These are phyloP conservation scores for Synanthedon formicaeformis DNA, from an alignment of 2,888 invertebrate genomes.

Conservation along the genomic window DNA sequence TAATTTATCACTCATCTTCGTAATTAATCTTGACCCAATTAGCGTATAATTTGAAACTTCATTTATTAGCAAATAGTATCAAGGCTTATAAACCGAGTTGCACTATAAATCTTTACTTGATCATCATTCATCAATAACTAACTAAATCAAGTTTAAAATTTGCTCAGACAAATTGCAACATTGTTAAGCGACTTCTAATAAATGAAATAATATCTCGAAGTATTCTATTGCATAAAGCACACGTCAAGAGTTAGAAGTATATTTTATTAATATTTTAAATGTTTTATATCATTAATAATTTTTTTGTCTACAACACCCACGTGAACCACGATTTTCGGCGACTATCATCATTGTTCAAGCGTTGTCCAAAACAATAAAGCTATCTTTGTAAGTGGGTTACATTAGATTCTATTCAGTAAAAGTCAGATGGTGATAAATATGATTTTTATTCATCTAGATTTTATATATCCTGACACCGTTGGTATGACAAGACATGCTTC, in stretches of 20 bases:
- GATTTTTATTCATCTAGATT: too few relatives aligned
- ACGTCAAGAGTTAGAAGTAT: constrained; percentile 9
- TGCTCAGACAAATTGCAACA: constrained; percentile 9
- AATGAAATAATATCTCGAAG: constrained; percentile 4
- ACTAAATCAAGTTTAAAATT: constrained; percentile 6
- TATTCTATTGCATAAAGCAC: constrained; percentile 10
- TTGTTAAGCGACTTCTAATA: constrained; percentile 4
- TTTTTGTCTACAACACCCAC: constrained; percentile 20
- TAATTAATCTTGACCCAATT: not conserved
- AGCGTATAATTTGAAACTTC: not conserved
- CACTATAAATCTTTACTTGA: not conserved
- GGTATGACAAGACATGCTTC: too few relatives aligned
- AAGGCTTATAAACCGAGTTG: not conserved
- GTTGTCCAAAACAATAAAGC: too few relatives aligned
- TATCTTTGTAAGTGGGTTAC: too few relatives aligned
- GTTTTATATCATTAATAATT: constrained; percentile 15
- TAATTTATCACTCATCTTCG: not conserved
- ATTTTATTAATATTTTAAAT: not conserved
- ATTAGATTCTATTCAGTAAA: too few relatives aligned
- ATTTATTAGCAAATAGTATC: not conserved
- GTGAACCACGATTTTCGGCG: constrained; percentile 19
- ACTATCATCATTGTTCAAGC: too few relatives aligned
- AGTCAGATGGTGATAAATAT: too few relatives aligned
- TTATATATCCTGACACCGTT: too few relatives aligned
- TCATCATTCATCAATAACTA: constrained; percentile 4